These are phyloP conservation scores for Drosophila anceps DNA, from an alignment of 2,888 invertebrate species.

Conservation along the genomic window DNA sequence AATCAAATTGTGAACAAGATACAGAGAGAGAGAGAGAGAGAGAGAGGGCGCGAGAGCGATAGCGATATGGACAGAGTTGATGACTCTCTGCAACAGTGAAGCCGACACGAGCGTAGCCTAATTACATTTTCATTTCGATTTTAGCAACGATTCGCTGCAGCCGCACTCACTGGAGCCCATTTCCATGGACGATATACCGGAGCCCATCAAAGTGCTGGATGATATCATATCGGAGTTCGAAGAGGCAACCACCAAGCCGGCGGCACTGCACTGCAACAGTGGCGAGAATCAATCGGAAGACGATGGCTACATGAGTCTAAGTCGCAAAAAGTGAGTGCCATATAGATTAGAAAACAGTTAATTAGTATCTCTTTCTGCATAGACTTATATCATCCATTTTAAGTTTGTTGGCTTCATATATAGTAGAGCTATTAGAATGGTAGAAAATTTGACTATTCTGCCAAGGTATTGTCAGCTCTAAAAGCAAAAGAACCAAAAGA, in stretches of 20 bases:
- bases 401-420: background rate
- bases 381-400: background rate
- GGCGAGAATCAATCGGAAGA: constrained; percentile 95
- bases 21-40: background rate
- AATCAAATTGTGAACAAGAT: constrained; percentile 49
- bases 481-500: too few species aligned
- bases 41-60: too few species aligned
- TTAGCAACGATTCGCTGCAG: constrained; percentile 56
- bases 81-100: constrained; percentile 6
- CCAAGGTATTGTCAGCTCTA: too few species aligned
- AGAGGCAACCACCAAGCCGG: constrained; percentile 87
- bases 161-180: constrained; percentile 71
- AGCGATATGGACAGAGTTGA: background rate
- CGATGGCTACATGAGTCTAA: constrained; percentile 97
- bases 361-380: background rate
- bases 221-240: constrained; percentile 96
- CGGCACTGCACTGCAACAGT: constrained; percentile 86
- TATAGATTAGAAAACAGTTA: background rate
- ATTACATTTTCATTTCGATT: constrained; percentile 53
- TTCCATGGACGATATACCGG: constrained; percentile 93
- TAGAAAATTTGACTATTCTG: too few species aligned
- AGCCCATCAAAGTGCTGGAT: constrained; percentile 94
- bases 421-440: too few species aligned
- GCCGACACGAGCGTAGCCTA: constrained; percentile 19
- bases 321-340: constrained; percentile 90